Evolutionary conservation across 2,113 vertebrate genomes (phyloP).

Genomic region (Hylia prasina): DNA sequence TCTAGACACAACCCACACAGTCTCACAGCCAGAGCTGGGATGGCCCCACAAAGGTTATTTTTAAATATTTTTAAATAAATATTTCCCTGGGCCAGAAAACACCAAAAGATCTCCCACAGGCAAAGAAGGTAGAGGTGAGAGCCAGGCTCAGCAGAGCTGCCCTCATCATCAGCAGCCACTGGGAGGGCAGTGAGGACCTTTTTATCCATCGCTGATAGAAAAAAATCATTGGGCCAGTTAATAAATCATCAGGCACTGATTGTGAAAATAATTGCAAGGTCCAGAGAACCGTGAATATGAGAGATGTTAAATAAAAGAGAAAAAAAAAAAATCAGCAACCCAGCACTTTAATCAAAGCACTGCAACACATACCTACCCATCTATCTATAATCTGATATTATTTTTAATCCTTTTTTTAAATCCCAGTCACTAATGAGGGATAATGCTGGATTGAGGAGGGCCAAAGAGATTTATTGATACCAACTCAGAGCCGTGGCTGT

Average conservation of each 20-base stretch:
- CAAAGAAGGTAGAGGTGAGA: neutral
- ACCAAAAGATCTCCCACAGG: neutral
- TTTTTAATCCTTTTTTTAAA: constrained; percentile 63
- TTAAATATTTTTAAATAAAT: neutral
- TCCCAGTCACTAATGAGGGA: constrained; percentile 56
- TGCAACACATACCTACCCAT: neutral
- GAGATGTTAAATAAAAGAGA: neutral
- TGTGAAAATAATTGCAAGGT: neutral
- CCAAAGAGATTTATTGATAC: constrained; percentile 66
- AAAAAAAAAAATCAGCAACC: neutral
- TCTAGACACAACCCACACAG: neutral
- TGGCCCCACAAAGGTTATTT: neutral
- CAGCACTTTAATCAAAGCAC: constrained; percentile 55
- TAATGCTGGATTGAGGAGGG: constrained; percentile 56
- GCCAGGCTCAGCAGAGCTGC: neutral
- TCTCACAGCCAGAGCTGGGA: neutral
- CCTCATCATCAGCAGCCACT: rapidly evolving
- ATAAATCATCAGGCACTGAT: neutral
- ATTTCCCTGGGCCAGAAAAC: neutral
- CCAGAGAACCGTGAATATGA: neutral
- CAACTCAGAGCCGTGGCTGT: constrained; percentile 47
- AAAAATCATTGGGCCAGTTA: neutral
- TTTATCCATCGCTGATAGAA: neutral
- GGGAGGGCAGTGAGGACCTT: neutral
- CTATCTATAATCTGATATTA: constrained; percentile 32